Evolutionary conservation across 2,888 invertebrate genomes (phyloP), one percentile per base, ranked within the genome.

Genomic region (Caenorhabditis uteleia): DNA sequence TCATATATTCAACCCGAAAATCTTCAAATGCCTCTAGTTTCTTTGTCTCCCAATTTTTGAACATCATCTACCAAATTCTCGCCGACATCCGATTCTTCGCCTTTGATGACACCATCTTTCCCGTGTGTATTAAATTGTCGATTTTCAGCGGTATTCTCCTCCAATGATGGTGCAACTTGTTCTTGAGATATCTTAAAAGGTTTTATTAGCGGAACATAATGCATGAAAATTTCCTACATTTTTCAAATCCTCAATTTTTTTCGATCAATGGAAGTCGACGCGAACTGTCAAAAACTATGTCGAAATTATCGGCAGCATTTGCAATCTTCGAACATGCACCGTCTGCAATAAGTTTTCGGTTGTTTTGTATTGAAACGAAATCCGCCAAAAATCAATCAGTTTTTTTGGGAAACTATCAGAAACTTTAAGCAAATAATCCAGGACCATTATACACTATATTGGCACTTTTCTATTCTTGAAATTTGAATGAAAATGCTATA

Each of bases 81-180:
- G 0, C 43, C 49, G 2, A 5, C n/a, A 14, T 40, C 18, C 23
- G 29, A 21, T 16, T 50, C 60, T 12, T 53, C 62, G 3, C 62
- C 66, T 33, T 74, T 64, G 12, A 67, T 55, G 44, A 68, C 47
- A 12, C 70, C 61, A 14, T 43, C 61, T 45, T 65, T 53, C 23
- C 61, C 69, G 0, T 67, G 68, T 42, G 69, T 73, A 36, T 71
- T 74, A 58, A 56, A 27, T 42, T 56, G 58, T 27, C 68, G 40
- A 47, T 59, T 75, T 29, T 75, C 70, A 14, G 75, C 77, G 51
- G 80, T 79, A 55, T 77, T 79, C 44, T 78, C 77, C 40, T 79
- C 79, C 16, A 79, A 60, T 18, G 74, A 66, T 7, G 77, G 74
- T 10, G 69, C 54, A 14, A 58, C 68, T 18, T 70, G 72, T 78